These are phyloP conservation scores for Aegypius monachus DNA, from an alignment of 2,113 vertebrate genomes.

Conservation along the genomic window DNA sequence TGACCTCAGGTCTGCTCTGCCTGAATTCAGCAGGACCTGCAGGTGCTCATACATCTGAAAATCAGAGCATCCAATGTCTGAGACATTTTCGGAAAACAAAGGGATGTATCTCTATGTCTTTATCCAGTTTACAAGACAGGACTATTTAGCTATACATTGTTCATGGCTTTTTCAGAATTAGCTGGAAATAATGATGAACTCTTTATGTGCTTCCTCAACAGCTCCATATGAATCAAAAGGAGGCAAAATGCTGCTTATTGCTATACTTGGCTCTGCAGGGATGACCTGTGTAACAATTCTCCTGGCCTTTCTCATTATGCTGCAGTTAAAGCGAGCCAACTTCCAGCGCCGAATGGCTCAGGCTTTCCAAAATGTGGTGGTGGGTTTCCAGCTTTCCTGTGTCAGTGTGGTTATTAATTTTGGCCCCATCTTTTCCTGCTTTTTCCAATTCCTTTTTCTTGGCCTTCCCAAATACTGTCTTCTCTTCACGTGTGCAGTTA, in stretches of 20 bases:
- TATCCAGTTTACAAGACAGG: neutral
- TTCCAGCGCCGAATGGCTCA: conserved; percentile 86
- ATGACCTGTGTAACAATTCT: conserved; percentile 90
- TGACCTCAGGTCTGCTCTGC: neutral
- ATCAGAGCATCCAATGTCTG: neutral
- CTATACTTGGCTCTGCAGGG: conserved; percentile 87
- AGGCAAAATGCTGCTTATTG: conserved; percentile 84
- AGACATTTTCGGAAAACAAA: neutral
- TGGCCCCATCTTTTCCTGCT: neutral
- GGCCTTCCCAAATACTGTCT: neutral
- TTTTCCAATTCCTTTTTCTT: neutral
- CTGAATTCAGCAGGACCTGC: neutral
- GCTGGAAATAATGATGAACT: neutral
- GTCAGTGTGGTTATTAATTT: neutral
- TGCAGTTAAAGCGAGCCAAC: conserved; percentile 83
- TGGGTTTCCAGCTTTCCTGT: neutral
- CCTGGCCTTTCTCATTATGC: conserved; percentile 84
- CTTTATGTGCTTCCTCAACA: conserved; percentile 18
- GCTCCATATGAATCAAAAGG: conserved; percentile 69
- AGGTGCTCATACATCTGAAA: neutral
- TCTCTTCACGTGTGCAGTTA: neutral
- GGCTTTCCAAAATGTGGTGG: conserved; percentile 84
- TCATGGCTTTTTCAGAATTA: neutral
- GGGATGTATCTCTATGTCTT: neutral
- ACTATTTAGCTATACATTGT: neutral